These are phyloP conservation scores for Deroptyus accipitrinus DNA, from an alignment of 2,113 vertebrate species.

Conservation along the genomic window DNA sequence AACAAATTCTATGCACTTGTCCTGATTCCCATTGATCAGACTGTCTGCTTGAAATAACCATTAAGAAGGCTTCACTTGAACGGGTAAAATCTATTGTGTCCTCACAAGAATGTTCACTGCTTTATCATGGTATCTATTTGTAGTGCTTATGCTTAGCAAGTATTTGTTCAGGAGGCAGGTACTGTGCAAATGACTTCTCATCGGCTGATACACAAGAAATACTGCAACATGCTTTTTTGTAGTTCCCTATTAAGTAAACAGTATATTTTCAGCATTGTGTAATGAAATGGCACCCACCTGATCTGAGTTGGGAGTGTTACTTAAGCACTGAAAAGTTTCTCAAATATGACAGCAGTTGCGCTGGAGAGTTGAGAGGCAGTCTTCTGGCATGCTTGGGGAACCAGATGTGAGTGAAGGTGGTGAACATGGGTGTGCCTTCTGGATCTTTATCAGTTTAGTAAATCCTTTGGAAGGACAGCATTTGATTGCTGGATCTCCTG, in stretches of 20 bases:
- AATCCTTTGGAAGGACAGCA: background rate
- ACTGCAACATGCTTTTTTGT: background rate
- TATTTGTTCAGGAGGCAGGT: background rate
- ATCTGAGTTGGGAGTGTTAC: background rate
- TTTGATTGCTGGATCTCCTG: background rate
- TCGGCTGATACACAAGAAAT: background rate
- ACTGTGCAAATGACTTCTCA: background rate
- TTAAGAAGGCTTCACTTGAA: background rate
- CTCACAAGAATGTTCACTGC: background rate
- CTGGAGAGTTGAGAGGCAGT: background rate
- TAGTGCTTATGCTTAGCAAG: background rate
- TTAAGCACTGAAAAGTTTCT: background rate
- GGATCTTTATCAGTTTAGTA: background rate
- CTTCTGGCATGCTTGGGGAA: background rate
- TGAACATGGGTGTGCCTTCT: background rate
- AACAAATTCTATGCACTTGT: background rate
- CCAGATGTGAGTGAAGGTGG: background rate
- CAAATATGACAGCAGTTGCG: background rate
- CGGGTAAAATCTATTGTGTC: background rate
- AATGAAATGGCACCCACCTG: background rate
- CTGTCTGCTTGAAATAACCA: background rate
- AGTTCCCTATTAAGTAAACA: background rate
- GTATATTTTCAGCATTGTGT: background rate
- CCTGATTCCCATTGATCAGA: background rate
- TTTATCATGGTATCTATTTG: background rate